Conservation (phyloP, 2,113 vertebrate species). For the Typhlomys cinereus region DNA sequence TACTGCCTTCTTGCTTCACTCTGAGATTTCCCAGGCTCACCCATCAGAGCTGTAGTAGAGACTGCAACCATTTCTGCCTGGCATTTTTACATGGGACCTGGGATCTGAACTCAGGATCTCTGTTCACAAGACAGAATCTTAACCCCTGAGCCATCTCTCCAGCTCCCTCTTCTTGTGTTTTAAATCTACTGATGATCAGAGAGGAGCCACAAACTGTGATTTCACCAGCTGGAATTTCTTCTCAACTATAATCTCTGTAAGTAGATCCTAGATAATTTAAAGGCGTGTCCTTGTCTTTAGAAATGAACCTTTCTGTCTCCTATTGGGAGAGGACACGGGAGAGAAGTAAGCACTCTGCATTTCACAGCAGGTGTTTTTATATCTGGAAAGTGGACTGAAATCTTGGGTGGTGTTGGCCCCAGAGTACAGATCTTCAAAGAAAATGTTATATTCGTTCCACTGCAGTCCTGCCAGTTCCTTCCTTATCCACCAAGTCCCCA, state of each 20-base stretch:
- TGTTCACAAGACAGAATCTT: too few species aligned
- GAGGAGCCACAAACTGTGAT: too few species aligned
- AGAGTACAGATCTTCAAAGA: neutral
- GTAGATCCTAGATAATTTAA: neutral
- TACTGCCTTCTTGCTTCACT: too few species aligned
- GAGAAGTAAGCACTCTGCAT: neutral
- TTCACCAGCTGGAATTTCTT: neutral
- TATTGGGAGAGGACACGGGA: neutral
- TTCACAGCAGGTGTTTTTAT: neutral
- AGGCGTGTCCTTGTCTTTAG: slow-evolving; percentile 14
- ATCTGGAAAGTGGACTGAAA: slow-evolving; percentile 45
- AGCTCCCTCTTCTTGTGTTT: too few species aligned
- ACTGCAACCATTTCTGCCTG: too few species aligned
- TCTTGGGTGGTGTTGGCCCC: neutral
- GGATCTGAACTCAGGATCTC: too few species aligned
- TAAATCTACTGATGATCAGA: too few species aligned
- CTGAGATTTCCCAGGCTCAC: too few species aligned
- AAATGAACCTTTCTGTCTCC: slow-evolving; percentile 19
- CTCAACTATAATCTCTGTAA: neutral
- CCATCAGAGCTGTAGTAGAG: too few species aligned
- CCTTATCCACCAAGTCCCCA: neutral
- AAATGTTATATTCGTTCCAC: neutral
- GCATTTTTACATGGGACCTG: too few species aligned
- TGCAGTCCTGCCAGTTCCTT: neutral
- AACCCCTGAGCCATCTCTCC: too few species aligned